Evolutionary conservation across 1,140 invertebrate species (phyloP).

Genomic region (Chionoecetes opilio): DNA sequence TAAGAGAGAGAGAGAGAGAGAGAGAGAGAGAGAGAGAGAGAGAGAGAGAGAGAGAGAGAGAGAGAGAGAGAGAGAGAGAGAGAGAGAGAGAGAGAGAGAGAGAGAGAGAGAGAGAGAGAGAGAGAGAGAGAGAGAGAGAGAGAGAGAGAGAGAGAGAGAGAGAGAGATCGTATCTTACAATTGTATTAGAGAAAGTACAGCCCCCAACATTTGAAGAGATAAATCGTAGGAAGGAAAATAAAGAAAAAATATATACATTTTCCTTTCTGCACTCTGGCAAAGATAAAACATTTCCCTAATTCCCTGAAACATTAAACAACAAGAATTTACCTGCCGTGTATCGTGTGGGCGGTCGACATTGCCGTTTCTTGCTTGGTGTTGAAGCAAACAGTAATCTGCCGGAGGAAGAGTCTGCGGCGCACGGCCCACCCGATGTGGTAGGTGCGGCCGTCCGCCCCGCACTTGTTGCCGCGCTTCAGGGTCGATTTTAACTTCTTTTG

Average conservation of each 20-base stretch:
- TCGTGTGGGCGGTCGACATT: not conserved
- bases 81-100: too few relatives aligned
- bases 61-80: too few relatives aligned
- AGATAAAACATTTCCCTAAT: not conserved
- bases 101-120: too few relatives aligned
- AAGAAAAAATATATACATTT: not conserved
- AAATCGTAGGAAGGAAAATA: not conserved
- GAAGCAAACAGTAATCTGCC: slow-evolving; percentile 51
- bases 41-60: too few relatives aligned
- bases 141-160: not conserved
- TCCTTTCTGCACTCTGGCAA: not conserved
- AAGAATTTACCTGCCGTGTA: slow-evolving; percentile 52
- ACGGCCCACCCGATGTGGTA: slow-evolving; percentile 20
- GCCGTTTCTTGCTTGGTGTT: slow-evolving; percentile 30
- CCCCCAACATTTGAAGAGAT: not conserved
- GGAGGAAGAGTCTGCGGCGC: not conserved
- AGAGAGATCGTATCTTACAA: not conserved
- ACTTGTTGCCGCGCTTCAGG: not conserved
- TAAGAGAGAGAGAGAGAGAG: too few relatives aligned
- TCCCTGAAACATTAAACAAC: not conserved
- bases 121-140: too few relatives aligned
- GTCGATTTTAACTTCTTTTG: slow-evolving; percentile 6
- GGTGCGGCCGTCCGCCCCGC: not conserved
- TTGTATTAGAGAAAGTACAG: not conserved
- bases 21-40: too few relatives aligned